A percentile compares a stretch with the other conserved stretches of the same genome.
These are phyloP conservation scores for Papilio polytes DNA, from an alignment of 1,140 invertebrate genomes.

Conservation along the genomic window DNA sequence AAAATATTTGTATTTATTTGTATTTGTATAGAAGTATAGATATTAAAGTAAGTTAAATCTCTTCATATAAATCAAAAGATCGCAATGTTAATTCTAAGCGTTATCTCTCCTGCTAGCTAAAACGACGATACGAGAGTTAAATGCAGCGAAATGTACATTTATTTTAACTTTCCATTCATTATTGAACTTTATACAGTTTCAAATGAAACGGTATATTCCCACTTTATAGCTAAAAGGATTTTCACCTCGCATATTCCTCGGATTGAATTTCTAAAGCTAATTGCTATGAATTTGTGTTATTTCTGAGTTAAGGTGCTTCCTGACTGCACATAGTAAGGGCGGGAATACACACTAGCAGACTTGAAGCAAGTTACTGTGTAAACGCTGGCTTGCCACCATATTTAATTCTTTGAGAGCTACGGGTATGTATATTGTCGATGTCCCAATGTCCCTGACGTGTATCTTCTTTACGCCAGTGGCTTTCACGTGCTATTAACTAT, in stretches of 20 bases:
- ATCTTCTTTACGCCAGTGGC: too few relatives aligned
- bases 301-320: not conserved
- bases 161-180: slow-evolving; percentile 6
- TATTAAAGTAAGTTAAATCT: too few relatives aligned
- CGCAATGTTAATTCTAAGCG: not conserved
- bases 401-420: too few relatives aligned
- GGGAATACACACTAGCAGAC: too few relatives aligned
- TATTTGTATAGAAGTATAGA: too few relatives aligned
- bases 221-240: not conserved
- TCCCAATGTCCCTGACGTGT: too few relatives aligned
- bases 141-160: not conserved
- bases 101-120: not conserved
- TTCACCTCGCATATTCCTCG: not conserved
- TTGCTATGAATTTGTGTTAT: not conserved
- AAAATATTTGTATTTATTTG: too few relatives aligned
- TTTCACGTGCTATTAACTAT: too few relatives aligned
- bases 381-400: too few relatives aligned
- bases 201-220: slow-evolving; percentile 17
- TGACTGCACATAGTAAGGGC: not conserved
- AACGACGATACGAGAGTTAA: slow-evolving; percentile 1
- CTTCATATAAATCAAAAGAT: not conserved
- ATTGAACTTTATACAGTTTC: slow-evolving; percentile 8
- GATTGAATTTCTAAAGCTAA: slow-evolving; percentile 9
- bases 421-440: too few relatives aligned
- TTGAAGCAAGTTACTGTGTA: too few relatives aligned